A percentile compares a stretch with the other conserved stretches of the same genome.
Evolutionary conservation across 2,888 invertebrate species (phyloP).

Genomic region (Altica lythri): DNA sequence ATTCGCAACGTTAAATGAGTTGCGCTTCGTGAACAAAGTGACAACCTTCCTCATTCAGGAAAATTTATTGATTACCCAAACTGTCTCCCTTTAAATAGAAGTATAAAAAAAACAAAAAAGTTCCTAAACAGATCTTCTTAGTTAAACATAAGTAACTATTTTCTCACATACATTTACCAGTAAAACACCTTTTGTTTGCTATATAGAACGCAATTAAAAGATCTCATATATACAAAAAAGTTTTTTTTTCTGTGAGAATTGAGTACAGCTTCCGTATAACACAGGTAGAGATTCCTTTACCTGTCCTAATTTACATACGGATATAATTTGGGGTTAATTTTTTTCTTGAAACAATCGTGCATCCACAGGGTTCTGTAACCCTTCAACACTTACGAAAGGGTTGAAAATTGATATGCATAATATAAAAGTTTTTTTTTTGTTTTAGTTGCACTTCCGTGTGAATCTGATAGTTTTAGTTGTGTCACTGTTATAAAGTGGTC

Average conservation of each 20-base stretch:
- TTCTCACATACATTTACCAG: constrained; percentile 31
- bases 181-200: constrained; percentile 31
- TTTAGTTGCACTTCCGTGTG: constrained; percentile 44
- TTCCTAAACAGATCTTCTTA: too few relatives aligned
- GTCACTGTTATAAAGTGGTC: constrained; percentile 35
- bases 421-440: constrained; percentile 48
- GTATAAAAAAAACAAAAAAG: too few relatives aligned
- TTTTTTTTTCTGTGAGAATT: constrained; percentile 40
- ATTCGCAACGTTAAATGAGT: too few relatives aligned
- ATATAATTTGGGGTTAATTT: constrained; percentile 51
- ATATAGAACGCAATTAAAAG: constrained; percentile 24
- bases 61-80: too few relatives aligned
- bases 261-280: constrained; percentile 34
- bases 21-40: too few relatives aligned
- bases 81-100: too few relatives aligned
- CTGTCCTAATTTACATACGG: constrained; percentile 49
- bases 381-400: constrained; percentile 36
- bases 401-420: constrained; percentile 50
- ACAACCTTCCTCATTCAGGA: too few relatives aligned
- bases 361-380: constrained; percentile 34
- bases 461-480: constrained; percentile 37
- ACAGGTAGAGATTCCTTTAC: constrained; percentile 41
- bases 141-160: too few relatives aligned
- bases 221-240: constrained; percentile 25
- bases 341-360: constrained; percentile 52